These are phyloP conservation scores for Gobio occitaniae DNA, from an alignment of 2,797 vertebrate genomes.

Conservation along the genomic window DNA sequence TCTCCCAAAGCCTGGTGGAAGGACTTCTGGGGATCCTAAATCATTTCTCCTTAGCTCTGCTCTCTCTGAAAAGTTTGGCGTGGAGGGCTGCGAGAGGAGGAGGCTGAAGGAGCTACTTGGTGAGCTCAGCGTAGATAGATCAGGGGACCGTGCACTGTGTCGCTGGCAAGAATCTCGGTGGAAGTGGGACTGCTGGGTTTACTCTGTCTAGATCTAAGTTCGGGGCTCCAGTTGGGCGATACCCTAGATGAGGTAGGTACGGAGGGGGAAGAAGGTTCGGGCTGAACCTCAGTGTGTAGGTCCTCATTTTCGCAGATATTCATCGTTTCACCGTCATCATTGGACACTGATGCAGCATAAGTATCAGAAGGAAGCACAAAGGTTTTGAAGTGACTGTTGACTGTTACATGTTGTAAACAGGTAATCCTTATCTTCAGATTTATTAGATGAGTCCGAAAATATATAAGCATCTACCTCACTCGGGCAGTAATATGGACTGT, in stretches of 20 bases:
- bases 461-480: slow-evolving; percentile 49
- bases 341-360: neutral
- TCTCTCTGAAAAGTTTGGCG: slow-evolving; percentile 28
- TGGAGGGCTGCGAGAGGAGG: slow-evolving; percentile 34
- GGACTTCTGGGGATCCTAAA: neutral
- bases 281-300: neutral
- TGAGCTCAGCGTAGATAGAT: slow-evolving; percentile 48
- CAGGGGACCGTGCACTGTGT: slow-evolving; percentile 33
- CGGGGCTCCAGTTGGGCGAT: neutral
- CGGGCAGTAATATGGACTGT: slow-evolving; percentile 57
- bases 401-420: neutral
- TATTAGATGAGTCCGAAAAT: slow-evolving; percentile 50
- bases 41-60: slow-evolving; percentile 2
- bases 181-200: slow-evolving; percentile 50
- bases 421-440: neutral
- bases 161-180: slow-evolving; percentile 48
- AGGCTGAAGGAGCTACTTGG: slow-evolving; percentile 41
- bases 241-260: slow-evolving; percentile 10
- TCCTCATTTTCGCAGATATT: neutral
- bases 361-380: neutral
- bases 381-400: neutral
- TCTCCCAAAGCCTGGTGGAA: neutral
- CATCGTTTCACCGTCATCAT: neutral
- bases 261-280: neutral
- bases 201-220: slow-evolving; percentile 12